Evolutionary conservation across 2,797 vertebrate species (phyloP), one percentile per base, ranked within the genome.

Genomic region (Hypotaenidia okinawae): DNA sequence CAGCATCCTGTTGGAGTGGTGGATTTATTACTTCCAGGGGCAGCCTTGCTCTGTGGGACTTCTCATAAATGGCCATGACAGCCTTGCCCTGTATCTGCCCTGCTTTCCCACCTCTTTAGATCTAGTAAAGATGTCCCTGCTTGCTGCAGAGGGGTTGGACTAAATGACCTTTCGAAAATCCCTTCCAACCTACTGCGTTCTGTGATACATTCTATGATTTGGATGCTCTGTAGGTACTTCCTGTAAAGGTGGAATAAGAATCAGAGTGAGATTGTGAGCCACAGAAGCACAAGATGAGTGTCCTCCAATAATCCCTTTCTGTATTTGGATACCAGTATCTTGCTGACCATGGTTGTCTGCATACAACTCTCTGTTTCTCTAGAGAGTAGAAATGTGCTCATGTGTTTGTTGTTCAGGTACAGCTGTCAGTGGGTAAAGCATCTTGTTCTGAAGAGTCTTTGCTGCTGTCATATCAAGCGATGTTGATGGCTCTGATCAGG

Each of bases 381-480:
- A n/a, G 84, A 74, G 91, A 79, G 2, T 35, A 12, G 28, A 51
- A 89, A 51, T 39, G 28, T 72, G n/a, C 32, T 94, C n/a, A 10
- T 15, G 27, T 52, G 35, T 54, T 89, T 16, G 3, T 62, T 82
- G n/a, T 80, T 95, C 84, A 52, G 32, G 64, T 88, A 89, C 27
- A 87, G 47, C 58, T 78, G 27, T 39, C 67, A 2, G 2, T 30
- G 90, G 72, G 68, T 80, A 41, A 94, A 94, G 45, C 37, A 41
- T 33, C 73, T 92, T 79, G 47, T 88, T 90, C 73, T 84, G 45
- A 66, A 73, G n/a, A 62, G 45, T 30, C 87, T 68, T 77, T 86
- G 41, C 66, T 87, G 45, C 64, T 91, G 63, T 92, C 95, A 89
- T 52, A 58, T 89, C 57, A 91, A 61, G 78, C 86, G 3, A 49